A percentile compares a stretch with the other conserved stretches of the same genome.
phyloP scores from a whole-genome alignment of 2,888 invertebrate species.

The Lasioglossum calceatum region DNA sequence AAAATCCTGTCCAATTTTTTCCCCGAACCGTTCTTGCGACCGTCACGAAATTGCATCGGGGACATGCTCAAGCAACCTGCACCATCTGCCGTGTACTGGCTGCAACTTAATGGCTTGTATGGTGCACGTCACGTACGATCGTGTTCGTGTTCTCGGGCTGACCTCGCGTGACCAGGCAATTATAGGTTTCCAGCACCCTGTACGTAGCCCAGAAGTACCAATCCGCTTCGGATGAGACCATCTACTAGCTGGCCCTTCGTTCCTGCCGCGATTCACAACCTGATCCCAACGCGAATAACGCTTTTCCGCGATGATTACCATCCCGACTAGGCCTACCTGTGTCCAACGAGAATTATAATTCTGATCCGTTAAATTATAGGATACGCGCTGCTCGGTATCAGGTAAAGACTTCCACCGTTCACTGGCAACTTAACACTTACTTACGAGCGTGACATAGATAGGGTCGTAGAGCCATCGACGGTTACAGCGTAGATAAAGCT shows the following conservation, averaged over 20 bases:
- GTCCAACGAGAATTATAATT: slow-evolving; percentile 19
- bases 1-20: slow-evolving; percentile 26
- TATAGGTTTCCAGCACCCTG: slow-evolving; percentile 66
- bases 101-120: slow-evolving; percentile 68
- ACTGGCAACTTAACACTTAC: slow-evolving; percentile 40
- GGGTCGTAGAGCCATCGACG: not conserved
- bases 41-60: slow-evolving; percentile 60
- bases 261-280: slow-evolving; percentile 38
- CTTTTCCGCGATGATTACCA: slow-evolving; percentile 12
- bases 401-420: not conserved
- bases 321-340: not conserved
- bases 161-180: slow-evolving; percentile 74
- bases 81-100: slow-evolving; percentile 69
- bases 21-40: slow-evolving; percentile 43
- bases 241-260: slow-evolving; percentile 41
- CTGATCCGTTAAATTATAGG: not conserved
- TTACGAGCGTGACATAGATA: not conserved
- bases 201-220: slow-evolving; percentile 64
- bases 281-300: slow-evolving; percentile 6
- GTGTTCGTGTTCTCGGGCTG: slow-evolving; percentile 70
- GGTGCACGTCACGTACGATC: slow-evolving; percentile 69
- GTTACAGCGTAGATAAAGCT: not conserved
- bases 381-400: not conserved
- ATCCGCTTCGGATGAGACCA: slow-evolving; percentile 65
- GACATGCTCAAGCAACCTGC: slow-evolving; percentile 60